These are phyloP conservation scores for Iguana delicatissima DNA, from an alignment of 2,797 vertebrate species.

Conservation along the genomic window DNA sequence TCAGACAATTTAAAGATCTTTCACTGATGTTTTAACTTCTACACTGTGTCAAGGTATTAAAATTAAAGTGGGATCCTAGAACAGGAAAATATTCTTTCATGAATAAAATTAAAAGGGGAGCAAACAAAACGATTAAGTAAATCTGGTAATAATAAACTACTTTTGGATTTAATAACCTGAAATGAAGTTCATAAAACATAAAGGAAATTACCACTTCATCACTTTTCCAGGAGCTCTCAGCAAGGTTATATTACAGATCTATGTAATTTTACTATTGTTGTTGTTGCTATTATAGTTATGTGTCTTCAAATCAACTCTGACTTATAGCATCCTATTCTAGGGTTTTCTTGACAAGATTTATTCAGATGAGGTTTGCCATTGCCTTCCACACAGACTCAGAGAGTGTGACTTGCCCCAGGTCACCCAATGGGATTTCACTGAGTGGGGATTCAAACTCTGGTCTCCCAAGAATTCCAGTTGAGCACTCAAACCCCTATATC, in stretches of 20 bases:
- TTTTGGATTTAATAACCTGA: constrained; percentile 60
- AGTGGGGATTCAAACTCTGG: too few species aligned
- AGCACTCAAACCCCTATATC: too few species aligned
- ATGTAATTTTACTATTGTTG: neutral
- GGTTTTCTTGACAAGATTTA: too few species aligned
- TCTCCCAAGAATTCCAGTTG: too few species aligned
- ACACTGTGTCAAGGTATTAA: constrained; percentile 53
- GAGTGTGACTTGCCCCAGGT: too few species aligned
- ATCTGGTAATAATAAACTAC: constrained; percentile 6
- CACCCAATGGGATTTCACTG: too few species aligned
- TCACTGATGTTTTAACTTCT: constrained; percentile 37
- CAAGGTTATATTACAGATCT: neutral
- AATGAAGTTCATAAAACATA: constrained; percentile 64
- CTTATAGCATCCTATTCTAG: too few species aligned
- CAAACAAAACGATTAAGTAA: constrained; percentile 15
- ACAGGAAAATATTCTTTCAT: neutral
- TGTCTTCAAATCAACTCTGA: too few species aligned
- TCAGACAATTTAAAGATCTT: constrained; percentile 49
- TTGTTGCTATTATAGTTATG: neutral
- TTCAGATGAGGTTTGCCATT: too few species aligned
- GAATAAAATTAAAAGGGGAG: constrained; percentile 18
- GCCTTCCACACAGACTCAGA: too few species aligned
- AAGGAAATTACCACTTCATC: constrained; percentile 42
- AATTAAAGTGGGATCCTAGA: neutral
- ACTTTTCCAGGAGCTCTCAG: neutral